A percentile compares a stretch with the other conserved stretches of the same genome.
Conservation (phyloP, 2,113 vertebrate species). For the Cephalopholis sonnerati region DNA sequence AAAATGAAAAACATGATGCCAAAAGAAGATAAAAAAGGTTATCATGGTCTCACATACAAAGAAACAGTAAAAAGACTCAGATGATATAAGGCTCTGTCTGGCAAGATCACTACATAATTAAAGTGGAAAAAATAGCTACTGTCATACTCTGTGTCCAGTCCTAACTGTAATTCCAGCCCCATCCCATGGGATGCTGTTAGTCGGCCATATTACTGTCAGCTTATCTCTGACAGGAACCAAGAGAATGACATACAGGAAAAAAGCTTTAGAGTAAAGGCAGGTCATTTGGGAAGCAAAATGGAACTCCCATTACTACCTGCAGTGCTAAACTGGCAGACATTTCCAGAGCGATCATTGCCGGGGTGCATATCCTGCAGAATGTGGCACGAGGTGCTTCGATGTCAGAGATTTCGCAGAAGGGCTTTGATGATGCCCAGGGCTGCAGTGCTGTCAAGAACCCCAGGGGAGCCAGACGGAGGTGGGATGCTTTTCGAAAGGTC, state of each 20-base stretch:
- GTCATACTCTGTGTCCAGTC: constrained; percentile 23
- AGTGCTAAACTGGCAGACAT: constrained; percentile 69
- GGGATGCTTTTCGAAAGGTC: constrained; percentile 58
- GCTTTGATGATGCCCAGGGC: constrained; percentile 67
- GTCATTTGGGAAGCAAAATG: constrained; percentile 63
- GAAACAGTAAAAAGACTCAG: background rate
- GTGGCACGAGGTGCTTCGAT: constrained; percentile 39
- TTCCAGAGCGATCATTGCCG: constrained; percentile 62
- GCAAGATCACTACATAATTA: background rate
- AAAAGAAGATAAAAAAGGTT: constrained; percentile 17
- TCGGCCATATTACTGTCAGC: constrained; percentile 63
- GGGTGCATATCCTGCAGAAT: constrained; percentile 63
- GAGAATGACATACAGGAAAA: constrained; percentile 58
- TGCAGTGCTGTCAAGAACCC: constrained; percentile 52
- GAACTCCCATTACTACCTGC: constrained; percentile 77
- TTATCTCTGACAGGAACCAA: constrained; percentile 60
- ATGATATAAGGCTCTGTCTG: background rate
- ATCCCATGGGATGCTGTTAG: constrained; percentile 55
- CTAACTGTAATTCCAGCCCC: constrained; percentile 21
- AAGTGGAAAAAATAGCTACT: constrained; percentile 10
- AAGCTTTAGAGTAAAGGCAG: constrained; percentile 55
- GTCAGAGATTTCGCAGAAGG: constrained; percentile 65
- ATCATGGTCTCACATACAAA: background rate
- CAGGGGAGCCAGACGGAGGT: constrained; percentile 53
- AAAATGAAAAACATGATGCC: background rate